A percentile compares a stretch with the other conserved stretches of the same genome.
Evolutionary conservation across 1,140 invertebrate genomes (phyloP).

Genomic region (Eulimnadia texana): DNA sequence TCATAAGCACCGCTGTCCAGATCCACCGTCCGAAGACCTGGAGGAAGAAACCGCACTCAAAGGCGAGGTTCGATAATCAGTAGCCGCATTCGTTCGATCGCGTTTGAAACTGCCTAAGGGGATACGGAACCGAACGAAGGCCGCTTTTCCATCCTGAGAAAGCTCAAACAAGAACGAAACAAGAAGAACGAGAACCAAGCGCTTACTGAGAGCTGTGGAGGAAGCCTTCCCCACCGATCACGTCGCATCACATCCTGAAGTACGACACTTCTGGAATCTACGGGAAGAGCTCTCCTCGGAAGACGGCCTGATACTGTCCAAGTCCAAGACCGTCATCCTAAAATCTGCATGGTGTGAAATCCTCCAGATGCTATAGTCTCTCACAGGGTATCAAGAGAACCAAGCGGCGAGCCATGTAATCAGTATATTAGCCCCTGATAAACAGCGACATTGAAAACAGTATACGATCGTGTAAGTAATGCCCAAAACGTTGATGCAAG

Average conservation of each 20-base stretch:
- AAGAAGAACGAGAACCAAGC: background rate
- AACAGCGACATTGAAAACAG: background rate
- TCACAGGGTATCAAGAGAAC: constrained; percentile 6
- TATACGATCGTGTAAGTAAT: constrained; percentile 17
- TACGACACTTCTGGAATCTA: too few species aligned
- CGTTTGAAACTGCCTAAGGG: background rate
- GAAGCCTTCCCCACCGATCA: too few species aligned
- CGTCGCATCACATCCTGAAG: too few species aligned
- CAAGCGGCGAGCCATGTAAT: background rate
- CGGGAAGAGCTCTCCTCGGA: too few species aligned
- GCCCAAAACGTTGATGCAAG: constrained; percentile 26
- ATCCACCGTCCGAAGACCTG: constrained; percentile 5
- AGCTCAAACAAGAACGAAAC: background rate
- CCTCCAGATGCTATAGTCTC: background rate
- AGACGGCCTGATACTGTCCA: background rate
- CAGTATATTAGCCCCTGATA: constrained; percentile 1
- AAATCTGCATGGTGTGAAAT: background rate
- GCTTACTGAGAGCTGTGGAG: too few species aligned
- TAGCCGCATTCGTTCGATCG: background rate
- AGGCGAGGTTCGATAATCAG: too few species aligned
- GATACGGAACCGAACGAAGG: background rate
- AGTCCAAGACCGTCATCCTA: background rate
- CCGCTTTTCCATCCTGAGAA: background rate
- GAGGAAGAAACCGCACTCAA: constrained; percentile 6
- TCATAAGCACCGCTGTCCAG: background rate